phyloP scores from a whole-genome alignment of 1,140 invertebrate species.

The Diabrotica undecimpunctata region DNA sequence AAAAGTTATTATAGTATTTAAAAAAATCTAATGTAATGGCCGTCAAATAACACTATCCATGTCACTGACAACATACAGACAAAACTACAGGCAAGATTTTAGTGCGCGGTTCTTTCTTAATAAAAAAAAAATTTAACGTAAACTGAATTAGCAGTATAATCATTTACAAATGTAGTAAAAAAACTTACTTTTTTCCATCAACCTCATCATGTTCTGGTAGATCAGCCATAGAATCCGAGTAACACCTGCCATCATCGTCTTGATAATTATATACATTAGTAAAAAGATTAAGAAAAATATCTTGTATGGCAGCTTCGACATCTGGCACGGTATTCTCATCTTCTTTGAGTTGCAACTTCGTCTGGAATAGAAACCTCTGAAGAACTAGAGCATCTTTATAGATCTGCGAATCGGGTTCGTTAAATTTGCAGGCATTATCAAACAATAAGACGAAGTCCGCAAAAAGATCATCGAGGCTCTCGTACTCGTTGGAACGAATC shows the following conservation, averaged over 20 bases:
- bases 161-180: too few species aligned
- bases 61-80: too few species aligned
- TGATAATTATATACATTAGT: constrained; percentile 93
- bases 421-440: constrained; percentile 99
- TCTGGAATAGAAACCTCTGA: constrained; percentile 87
- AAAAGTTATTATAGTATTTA: too few species aligned
- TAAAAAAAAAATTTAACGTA: too few species aligned
- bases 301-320: constrained; percentile 82
- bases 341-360: constrained; percentile 83
- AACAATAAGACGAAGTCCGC: constrained; percentile 96
- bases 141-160: too few species aligned
- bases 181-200: constrained; percentile 60
- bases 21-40: too few species aligned
- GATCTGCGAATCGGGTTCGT: constrained; percentile 97
- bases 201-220: constrained; percentile 84
- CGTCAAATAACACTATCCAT: too few species aligned
- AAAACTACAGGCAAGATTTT: too few species aligned
- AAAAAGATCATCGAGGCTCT: constrained; percentile 83
- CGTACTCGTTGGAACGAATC: constrained; percentile 75
- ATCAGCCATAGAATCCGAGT: constrained; percentile 93
- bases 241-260: constrained; percentile 93
- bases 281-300: constrained; percentile 88
- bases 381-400: constrained; percentile 96
- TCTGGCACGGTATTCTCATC: constrained; percentile 85
- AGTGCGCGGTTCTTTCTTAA: too few species aligned